Conservation (phyloP, 1,140 invertebrate genomes). For the Cardiocondyla obscurior region DNA sequence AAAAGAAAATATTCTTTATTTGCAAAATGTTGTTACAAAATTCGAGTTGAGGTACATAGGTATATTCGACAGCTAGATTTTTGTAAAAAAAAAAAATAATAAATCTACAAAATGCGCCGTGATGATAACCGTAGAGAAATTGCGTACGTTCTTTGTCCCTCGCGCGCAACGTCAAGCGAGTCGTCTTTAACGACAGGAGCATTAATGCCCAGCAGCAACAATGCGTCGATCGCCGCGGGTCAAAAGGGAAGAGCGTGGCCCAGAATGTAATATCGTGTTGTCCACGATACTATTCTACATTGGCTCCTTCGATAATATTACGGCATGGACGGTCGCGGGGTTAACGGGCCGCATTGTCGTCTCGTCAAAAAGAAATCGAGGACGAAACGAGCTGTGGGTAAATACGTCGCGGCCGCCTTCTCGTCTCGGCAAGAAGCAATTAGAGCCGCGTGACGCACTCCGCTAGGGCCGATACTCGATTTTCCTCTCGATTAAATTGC, state of each 20-base stretch:
- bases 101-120: neutral
- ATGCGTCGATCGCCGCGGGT: slow-evolving; percentile 65
- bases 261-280: slow-evolving; percentile 67
- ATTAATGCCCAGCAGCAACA: slow-evolving; percentile 17
- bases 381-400: slow-evolving; percentile 72
- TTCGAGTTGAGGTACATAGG: neutral
- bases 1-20: neutral
- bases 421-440: slow-evolving; percentile 58
- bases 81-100: too few species aligned
- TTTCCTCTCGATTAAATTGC: neutral
- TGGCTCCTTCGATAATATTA: slow-evolving; percentile 71
- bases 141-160: neutral
- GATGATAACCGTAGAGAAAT: neutral
- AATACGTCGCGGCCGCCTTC: slow-evolving; percentile 64
- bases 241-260: slow-evolving; percentile 66
- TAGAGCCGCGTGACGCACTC: slow-evolving; percentile 48
- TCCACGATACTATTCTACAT: slow-evolving; percentile 70
- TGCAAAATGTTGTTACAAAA: neutral
- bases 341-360: slow-evolving; percentile 71
- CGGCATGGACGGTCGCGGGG: slow-evolving; percentile 67
- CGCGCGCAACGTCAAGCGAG: slow-evolving; percentile 1
- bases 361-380: slow-evolving; percentile 73
- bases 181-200: slow-evolving; percentile 23
- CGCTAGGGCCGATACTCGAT: slow-evolving; percentile 1
- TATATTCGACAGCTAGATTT: neutral